Evolutionary conservation across 2,797 vertebrate genomes (phyloP).

Genomic region (Catamblyrhynchus diadema): DNA sequence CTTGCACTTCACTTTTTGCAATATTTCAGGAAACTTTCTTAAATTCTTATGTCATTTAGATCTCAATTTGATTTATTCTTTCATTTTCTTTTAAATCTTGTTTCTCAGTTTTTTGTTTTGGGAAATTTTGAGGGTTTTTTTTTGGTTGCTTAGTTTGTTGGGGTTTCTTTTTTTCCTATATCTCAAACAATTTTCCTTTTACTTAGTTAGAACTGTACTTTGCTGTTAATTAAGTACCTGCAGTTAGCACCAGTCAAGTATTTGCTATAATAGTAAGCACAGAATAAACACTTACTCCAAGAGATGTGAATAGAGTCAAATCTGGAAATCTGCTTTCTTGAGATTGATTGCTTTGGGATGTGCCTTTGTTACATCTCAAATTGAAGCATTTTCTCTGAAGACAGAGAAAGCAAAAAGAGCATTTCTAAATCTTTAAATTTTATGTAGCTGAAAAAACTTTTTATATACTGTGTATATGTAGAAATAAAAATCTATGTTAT

Average conservation of each 20-base stretch:
- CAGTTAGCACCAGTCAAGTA: not conserved
- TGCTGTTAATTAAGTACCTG: not conserved
- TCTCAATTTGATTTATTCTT: not conserved
- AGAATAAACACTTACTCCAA: not conserved
- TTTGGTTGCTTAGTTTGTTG: not conserved
- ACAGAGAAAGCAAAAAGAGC: not conserved
- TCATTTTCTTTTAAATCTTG: not conserved
- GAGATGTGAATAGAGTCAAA: not conserved
- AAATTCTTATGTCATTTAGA: not conserved
- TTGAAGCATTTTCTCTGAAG: not conserved
- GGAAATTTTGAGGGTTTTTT: not conserved
- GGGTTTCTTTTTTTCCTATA: not conserved
- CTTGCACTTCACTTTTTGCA: not conserved
- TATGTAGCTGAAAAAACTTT: not conserved
- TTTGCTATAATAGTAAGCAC: not conserved
- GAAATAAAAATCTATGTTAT: not conserved
- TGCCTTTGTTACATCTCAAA: not conserved
- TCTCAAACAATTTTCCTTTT: not conserved
- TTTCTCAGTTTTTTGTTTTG: not conserved
- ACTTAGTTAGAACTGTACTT: not conserved
- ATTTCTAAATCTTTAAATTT: not conserved
- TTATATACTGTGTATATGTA: not conserved
- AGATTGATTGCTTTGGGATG: not conserved
- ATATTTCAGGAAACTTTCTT: not conserved
- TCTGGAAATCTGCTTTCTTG: not conserved